Conservation (phyloP, 1,140 invertebrate species). For the Prorops nasuta region DNA sequence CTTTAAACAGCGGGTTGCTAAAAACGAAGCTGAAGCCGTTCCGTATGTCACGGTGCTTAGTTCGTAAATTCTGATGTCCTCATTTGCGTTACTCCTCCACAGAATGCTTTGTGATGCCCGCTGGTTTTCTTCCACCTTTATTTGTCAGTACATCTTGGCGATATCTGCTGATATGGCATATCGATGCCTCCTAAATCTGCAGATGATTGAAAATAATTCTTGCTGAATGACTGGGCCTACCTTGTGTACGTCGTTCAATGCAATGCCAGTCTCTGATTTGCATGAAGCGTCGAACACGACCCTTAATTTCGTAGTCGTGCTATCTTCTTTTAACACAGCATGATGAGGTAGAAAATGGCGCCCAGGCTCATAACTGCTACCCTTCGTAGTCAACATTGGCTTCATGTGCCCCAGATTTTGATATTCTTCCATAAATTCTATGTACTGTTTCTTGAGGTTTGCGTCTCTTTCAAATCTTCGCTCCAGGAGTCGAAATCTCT, state of each 20-base stretch:
- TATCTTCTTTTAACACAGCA: not conserved
- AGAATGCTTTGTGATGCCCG: not conserved
- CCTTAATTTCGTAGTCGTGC: not conserved
- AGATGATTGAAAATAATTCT: not conserved
- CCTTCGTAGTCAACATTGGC: not conserved
- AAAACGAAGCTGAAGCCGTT: not conserved
- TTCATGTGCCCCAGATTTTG: not conserved
- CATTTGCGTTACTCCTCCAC: not conserved
- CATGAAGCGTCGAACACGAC: not conserved
- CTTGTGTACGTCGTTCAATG: not conserved
- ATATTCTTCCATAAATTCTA: not conserved
- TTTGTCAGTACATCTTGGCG: not conserved
- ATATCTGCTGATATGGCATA: not conserved
- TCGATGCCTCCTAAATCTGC: not conserved
- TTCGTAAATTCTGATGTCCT: not conserved
- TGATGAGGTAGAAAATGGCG: not conserved
- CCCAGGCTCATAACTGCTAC: not conserved
- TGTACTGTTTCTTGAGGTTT: conserved; percentile 28
- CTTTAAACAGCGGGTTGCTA: not conserved
- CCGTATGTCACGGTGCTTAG: not conserved
- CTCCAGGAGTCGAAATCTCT: conserved; percentile 21
- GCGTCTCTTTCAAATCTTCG: conserved; percentile 14
- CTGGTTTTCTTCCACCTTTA: not conserved
- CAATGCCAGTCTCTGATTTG: not conserved
- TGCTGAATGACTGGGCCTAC: not conserved